These are phyloP conservation scores for Drosophila ambigua DNA, from an alignment of 1,140 invertebrate species.

Conservation along the genomic window DNA sequence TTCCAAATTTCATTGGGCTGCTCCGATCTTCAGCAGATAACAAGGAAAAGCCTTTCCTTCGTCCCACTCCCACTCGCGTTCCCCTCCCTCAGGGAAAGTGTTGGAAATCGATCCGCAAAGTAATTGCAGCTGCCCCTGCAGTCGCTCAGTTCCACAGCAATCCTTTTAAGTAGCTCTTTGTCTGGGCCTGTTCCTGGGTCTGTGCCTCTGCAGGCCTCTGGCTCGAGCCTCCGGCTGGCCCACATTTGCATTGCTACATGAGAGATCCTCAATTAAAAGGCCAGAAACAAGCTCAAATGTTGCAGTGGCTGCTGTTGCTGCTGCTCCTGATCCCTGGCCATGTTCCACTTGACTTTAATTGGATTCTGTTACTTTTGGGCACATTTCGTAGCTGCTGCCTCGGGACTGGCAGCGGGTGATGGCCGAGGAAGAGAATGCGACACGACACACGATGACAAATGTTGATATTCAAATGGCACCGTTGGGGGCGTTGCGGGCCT, in stretches of 20 bases:
- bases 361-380: conserved; percentile 76
- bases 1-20: conserved; percentile 67
- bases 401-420: conserved; percentile 3
- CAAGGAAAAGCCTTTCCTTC: conserved; percentile 25
- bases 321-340: conserved; percentile 55
- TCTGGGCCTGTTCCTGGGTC: background rate
- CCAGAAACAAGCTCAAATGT: conserved; percentile 42
- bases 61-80: background rate
- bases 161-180: conserved; percentile 61
- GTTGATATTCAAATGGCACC: conserved; percentile 79
- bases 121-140: conserved; percentile 52
- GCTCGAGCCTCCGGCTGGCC: conserved; percentile 34
- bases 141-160: conserved; percentile 2
- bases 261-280: conserved; percentile 74
- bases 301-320: background rate
- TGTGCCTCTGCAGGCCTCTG: background rate
- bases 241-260: conserved; percentile 70
- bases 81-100: conserved; percentile 65
- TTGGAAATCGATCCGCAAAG: conserved; percentile 62
- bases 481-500: conserved; percentile 65
- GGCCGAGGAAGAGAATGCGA: conserved; percentile 54
- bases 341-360: conserved; percentile 80
- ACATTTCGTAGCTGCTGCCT: conserved; percentile 48
- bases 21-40: conserved; percentile 54
- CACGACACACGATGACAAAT: conserved; percentile 80